A percentile compares a stretch with the other conserved stretches of the same genome.
Conservation (phyloP, 2,797 vertebrate genomes). For the Coregonus ussuriensis region DNA sequence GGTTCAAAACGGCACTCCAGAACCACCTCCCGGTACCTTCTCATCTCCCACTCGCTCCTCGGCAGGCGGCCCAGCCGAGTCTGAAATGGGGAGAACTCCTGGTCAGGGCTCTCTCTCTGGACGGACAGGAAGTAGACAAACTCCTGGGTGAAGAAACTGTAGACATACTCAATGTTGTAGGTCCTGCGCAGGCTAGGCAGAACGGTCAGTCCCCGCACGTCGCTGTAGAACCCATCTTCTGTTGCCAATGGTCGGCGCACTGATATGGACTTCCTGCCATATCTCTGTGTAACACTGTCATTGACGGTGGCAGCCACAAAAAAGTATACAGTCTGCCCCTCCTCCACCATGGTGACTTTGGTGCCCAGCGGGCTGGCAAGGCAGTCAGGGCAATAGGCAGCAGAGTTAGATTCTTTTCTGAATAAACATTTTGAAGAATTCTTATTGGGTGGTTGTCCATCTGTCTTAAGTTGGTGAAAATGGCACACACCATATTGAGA, state of each 20-base stretch:
- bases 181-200: slow-evolving; percentile 74
- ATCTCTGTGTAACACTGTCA: slow-evolving; percentile 76
- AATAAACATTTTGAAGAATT: slow-evolving; percentile 81
- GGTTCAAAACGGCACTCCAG: slow-evolving; percentile 88
- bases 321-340: slow-evolving; percentile 80
- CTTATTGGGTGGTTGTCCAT: slow-evolving; percentile 52
- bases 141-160: slow-evolving; percentile 82
- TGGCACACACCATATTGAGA: slow-evolving; percentile 86
- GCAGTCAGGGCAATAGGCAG: slow-evolving; percentile 85
- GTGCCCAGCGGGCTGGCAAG: slow-evolving; percentile 90
- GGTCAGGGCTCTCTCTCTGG: slow-evolving; percentile 76
- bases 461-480: slow-evolving; percentile 76
- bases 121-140: slow-evolving; percentile 91
- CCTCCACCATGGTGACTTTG: slow-evolving; percentile 82
- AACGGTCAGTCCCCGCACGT: slow-evolving; percentile 83
- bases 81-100: slow-evolving; percentile 75
- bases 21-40: slow-evolving; percentile 85
- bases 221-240: slow-evolving; percentile 81
- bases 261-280: slow-evolving; percentile 86
- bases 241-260: slow-evolving; percentile 85
- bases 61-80: slow-evolving; percentile 85
- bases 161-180: slow-evolving; percentile 86
- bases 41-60: slow-evolving; percentile 79
- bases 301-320: slow-evolving; percentile 88
- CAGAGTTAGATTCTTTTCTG: slow-evolving; percentile 72